These are phyloP conservation scores for Lithosia quadra DNA, from an alignment of 2,888 invertebrate genomes.

Conservation along the genomic window DNA sequence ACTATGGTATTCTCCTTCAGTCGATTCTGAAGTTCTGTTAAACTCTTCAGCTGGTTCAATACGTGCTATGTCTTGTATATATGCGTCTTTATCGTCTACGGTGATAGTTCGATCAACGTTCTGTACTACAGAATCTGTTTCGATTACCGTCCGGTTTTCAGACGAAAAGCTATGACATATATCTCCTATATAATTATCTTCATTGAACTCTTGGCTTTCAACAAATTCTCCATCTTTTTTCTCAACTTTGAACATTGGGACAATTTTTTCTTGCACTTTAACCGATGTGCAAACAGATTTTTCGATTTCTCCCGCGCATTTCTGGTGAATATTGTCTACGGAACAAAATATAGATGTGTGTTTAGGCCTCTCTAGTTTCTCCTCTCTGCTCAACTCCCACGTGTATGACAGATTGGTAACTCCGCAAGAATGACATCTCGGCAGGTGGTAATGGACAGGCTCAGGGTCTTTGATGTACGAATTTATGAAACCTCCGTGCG, in stretches of 20 bases:
- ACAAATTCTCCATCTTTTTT: constrained; percentile 69
- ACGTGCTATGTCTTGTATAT: constrained; percentile 54
- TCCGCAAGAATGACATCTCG: constrained; percentile 71
- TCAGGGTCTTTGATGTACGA: constrained; percentile 73
- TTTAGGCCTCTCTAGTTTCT: constrained; percentile 41
- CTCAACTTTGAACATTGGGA: constrained; percentile 66
- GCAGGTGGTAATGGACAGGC: constrained; percentile 79
- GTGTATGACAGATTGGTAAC: constrained; percentile 62
- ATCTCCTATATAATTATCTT: constrained; percentile 78
- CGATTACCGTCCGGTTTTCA: constrained; percentile 69
- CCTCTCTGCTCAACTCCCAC: constrained; percentile 59
- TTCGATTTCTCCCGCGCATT: constrained; percentile 57
- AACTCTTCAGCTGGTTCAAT: constrained; percentile 49
- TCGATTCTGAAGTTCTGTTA: constrained; percentile 60
- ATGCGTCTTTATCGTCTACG: constrained; percentile 25
- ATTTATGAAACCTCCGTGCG: constrained; percentile 79
- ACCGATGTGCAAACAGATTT: constrained; percentile 47
- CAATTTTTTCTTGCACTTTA: constrained; percentile 61
- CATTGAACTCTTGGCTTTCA: constrained; percentile 80
- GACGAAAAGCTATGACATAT: constrained; percentile 71
- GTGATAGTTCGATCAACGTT: constrained; percentile 17
- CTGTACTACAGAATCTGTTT: constrained; percentile 44
- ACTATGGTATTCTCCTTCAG: constrained; percentile 83
- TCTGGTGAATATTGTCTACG: constrained; percentile 69
- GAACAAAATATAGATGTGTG: constrained; percentile 63